These are phyloP conservation scores for Notodonta dromedarius DNA, from an alignment of 2,888 invertebrate species.

Conservation along the genomic window DNA sequence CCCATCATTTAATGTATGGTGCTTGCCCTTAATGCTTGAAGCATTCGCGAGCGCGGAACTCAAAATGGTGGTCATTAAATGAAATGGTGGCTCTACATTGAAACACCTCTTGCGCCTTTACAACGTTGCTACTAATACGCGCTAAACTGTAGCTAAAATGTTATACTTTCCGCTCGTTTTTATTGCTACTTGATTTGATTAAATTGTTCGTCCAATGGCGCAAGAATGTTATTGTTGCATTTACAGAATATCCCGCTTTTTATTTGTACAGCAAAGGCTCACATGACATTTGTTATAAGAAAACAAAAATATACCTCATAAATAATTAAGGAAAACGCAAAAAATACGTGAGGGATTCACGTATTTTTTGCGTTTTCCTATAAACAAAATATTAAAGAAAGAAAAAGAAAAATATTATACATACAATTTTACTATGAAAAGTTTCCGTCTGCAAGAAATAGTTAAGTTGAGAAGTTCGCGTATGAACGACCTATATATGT, in stretches of 20 bases:
- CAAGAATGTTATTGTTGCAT: too few relatives aligned
- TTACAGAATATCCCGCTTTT: too few relatives aligned
- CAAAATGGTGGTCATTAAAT: constrained; percentile 56
- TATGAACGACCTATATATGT: constrained; percentile 32
- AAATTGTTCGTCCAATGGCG: not conserved
- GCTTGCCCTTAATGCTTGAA: constrained; percentile 47
- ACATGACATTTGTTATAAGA: too few relatives aligned
- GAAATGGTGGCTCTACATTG: constrained; percentile 52
- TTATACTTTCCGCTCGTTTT: not conserved
- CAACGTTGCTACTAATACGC: constrained; percentile 27
- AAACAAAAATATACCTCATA: too few relatives aligned
- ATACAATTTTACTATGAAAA: constrained; percentile 37
- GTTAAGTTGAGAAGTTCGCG: constrained; percentile 38
- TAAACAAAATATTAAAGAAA: too few relatives aligned
- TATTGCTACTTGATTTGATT: not conserved
- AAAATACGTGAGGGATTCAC: too few relatives aligned
- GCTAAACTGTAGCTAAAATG: constrained; percentile 17
- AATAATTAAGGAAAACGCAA: too few relatives aligned
- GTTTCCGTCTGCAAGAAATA: constrained; percentile 33
- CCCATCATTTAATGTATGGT: constrained; percentile 47
- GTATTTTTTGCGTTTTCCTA: too few relatives aligned
- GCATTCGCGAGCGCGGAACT: constrained; percentile 51
- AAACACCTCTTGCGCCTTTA: constrained; percentile 44
- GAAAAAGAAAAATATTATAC: not conserved
- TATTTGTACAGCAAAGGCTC: too few relatives aligned